These are phyloP conservation scores for Takifugu flavidus DNA, from an alignment of 2,113 vertebrate genomes.

Conservation along the genomic window DNA sequence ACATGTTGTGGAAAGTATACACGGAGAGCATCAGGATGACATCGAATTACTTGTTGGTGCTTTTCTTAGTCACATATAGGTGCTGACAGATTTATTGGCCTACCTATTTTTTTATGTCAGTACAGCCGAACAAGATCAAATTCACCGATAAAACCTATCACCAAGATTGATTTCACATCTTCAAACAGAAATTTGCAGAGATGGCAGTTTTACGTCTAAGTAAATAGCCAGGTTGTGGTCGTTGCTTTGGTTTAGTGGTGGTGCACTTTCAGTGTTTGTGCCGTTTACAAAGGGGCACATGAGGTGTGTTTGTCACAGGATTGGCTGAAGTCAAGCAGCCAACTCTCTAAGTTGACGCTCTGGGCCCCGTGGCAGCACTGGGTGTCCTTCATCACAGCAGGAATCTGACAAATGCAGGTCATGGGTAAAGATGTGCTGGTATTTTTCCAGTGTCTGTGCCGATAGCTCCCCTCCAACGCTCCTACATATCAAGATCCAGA, in stretches of 20 bases:
- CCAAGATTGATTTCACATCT: slow-evolving; percentile 7
- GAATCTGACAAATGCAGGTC: slow-evolving; percentile 69
- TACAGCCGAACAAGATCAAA: slow-evolving; percentile 5
- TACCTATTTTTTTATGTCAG: slow-evolving; percentile 7
- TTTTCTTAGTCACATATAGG: slow-evolving; percentile 4
- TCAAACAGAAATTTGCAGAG: neutral
- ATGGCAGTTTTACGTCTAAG: neutral
- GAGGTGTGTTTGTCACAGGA: slow-evolving; percentile 9
- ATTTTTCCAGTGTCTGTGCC: slow-evolving; percentile 69
- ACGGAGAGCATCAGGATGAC: slow-evolving; percentile 4
- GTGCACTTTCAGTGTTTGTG: neutral
- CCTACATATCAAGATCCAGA: slow-evolving; percentile 34
- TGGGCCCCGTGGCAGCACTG: slow-evolving; percentile 8
- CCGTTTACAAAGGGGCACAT: neutral
- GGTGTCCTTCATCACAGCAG: slow-evolving; percentile 52
- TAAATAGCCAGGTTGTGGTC: neutral
- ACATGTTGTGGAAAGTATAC: slow-evolving; percentile 21
- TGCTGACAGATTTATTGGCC: slow-evolving; percentile 51
- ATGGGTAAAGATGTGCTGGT: slow-evolving; percentile 65
- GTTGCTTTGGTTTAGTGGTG: neutral
- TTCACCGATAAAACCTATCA: neutral
- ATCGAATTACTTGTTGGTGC: slow-evolving; percentile 21
- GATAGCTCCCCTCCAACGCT: slow-evolving; percentile 29
- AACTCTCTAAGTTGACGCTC: slow-evolving; percentile 25
- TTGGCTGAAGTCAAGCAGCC: neutral